Conservation (phyloP, 35 echinoderm and acorn worm species). For the Patiria miniata region DNA sequence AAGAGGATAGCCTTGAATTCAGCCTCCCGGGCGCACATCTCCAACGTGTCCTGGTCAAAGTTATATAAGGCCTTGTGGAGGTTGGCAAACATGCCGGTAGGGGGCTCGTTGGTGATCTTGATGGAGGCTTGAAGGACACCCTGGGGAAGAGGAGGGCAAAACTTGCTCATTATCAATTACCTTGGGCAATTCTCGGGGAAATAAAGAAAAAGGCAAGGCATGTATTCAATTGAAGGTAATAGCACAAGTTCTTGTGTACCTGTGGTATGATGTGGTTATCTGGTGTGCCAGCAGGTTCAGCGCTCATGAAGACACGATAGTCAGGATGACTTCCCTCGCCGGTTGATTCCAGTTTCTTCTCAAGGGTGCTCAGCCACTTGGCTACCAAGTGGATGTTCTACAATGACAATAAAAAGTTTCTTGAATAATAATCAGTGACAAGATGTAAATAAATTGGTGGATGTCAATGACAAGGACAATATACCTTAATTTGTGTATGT, state of each 20-base stretch:
- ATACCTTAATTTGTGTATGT: too few species aligned
- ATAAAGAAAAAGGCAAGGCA: neutral
- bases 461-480: too few species aligned
- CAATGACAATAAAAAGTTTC: constrained; percentile 24
- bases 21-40: constrained; percentile 98
- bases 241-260: too few species aligned
- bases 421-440: too few species aligned
- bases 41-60: constrained; percentile 95
- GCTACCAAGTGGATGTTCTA: constrained; percentile 99
- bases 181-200: too few species aligned
- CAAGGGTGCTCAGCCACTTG: constrained; percentile 95
- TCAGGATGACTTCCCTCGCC: constrained; percentile 76
- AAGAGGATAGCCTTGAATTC: constrained; percentile 99
- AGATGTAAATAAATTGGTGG: too few species aligned
- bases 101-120: constrained; percentile 99
- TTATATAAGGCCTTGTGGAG: constrained; percentile 96
- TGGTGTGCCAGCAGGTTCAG: constrained; percentile 81
- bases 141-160: neutral
- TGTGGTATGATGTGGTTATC: constrained; percentile 96
- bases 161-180: too few species aligned
- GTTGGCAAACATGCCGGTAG: constrained; percentile 99
- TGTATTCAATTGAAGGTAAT: neutral
- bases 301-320: constrained; percentile 98
- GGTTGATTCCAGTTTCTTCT: constrained; percentile 96
- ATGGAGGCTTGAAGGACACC: constrained; percentile 95